Base-by-base conservation (phyloP, 1,140 invertebrate genomes). In the Drosophila littoralis region DNA sequence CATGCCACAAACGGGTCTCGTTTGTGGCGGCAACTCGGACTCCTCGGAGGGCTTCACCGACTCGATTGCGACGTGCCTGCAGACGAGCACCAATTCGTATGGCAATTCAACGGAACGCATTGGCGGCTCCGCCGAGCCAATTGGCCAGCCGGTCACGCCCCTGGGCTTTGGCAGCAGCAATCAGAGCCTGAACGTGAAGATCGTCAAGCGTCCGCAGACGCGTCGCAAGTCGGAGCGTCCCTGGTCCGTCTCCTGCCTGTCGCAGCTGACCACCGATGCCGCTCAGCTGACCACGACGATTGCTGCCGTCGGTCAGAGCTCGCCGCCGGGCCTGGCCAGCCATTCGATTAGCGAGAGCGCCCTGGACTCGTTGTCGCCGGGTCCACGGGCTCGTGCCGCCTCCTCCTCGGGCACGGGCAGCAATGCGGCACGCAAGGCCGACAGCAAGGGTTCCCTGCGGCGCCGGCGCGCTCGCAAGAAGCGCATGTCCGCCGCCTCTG, bases 291-390 rank as follows among this genome's bases (percentile, higher is more conserved):
- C 74, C 13, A 74, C 81, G 6, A 66, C 69, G 33, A 82, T 75
- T n/a, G 70, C 74, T 2, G 75, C 45, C 5, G 73, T 51, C 0
- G 69, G 67, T 2, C 67, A 79, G 51, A 90, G 81, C 9, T 78
- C 79, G 76, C 77, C 77, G 0, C 91, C 69, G 80, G 94, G 77
- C 32, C 92, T 77, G 93, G 94, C 60, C 93, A 95, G 79, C 93
- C 95, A 93, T 76, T 97, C 96, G 0, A 97, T 97, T 78, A 97
- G 97, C 0, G 97, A 98, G 93, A 97, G 96, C 0, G 97, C 97
- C 10, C 93, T 98, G 10, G 95, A 97, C 91, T 95, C 96, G 13
- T 93, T 97, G 17, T 92, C 92, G 2, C 92, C 93, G 10, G 84
- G 88, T 73, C 93, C 33, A 79, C 84, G 40, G 79, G 93, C 91